These are phyloP conservation scores for Gobiocypris rarus DNA, from an alignment of 2,113 vertebrate species.

Conservation along the genomic window DNA sequence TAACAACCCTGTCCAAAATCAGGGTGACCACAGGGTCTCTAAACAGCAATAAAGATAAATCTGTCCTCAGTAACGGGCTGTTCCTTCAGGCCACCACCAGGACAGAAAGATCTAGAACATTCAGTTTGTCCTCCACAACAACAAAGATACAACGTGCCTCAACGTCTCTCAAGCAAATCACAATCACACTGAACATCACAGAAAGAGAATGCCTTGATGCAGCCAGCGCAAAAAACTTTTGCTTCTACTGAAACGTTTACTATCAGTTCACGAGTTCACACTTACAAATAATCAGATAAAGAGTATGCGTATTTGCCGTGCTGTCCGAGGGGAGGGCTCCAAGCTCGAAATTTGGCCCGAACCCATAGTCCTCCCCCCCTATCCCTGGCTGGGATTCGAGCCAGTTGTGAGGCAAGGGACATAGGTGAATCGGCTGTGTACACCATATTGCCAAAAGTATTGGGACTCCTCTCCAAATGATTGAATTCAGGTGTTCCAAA, in stretches of 20 bases:
- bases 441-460: too few relatives aligned
- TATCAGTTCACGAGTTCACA: neutral
- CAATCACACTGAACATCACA: conserved; percentile 36
- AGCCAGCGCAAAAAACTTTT: conserved; percentile 7
- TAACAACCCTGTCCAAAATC: conserved; percentile 19
- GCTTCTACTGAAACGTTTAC: neutral
- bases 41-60: conserved; percentile 8
- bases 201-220: conserved; percentile 16
- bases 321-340: too few relatives aligned
- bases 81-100: conserved; percentile 24
- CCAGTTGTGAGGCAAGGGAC: too few relatives aligned
- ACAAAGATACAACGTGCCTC: conserved; percentile 44
- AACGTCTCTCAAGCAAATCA: conserved; percentile 43
- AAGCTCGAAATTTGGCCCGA: too few relatives aligned
- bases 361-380: too few relatives aligned
- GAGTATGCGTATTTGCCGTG: too few relatives aligned
- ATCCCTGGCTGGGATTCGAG: too few relatives aligned
- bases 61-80: neutral
- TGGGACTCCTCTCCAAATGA: too few relatives aligned
- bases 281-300: too few relatives aligned
- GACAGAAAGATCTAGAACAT: conserved; percentile 32
- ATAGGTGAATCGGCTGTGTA: too few relatives aligned
- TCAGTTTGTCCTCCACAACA: conserved; percentile 27
- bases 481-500: too few relatives aligned
- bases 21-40: neutral